Percentiles rank a stretch among this genome's conserved stretches.
These are phyloP conservation scores for Cranoglanis bouderius DNA, from an alignment of 2,113 vertebrate species.

Conservation along the genomic window DNA sequence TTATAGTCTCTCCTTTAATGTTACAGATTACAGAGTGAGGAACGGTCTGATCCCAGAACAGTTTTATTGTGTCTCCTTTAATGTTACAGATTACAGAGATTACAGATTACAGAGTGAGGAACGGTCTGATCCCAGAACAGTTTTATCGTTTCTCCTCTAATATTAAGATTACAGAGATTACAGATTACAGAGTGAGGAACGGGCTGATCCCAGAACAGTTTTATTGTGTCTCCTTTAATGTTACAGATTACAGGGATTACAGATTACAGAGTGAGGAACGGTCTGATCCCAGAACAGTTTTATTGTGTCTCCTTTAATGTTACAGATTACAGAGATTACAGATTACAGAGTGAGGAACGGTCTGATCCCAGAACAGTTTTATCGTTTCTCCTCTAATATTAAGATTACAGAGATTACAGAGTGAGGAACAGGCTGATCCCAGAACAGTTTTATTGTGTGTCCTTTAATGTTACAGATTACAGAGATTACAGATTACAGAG, in stretches of 20 bases:
- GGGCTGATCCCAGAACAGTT: not conserved
- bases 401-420: not conserved
- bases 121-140: not conserved
- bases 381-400: not conserved
- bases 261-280: not conserved
- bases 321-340: not conserved
- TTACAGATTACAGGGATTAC: not conserved
- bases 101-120: not conserved
- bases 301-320: not conserved
- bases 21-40: not conserved
- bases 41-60: not conserved
- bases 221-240: not conserved
- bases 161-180: too few species aligned
- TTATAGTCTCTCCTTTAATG: too few species aligned
- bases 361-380: not conserved
- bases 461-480: not conserved
- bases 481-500: too few species aligned
- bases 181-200: not conserved
- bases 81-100: not conserved
- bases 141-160: not conserved
- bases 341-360: not conserved
- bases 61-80: not conserved
- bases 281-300: not conserved
- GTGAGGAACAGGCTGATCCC: not conserved
- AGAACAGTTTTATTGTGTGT: not conserved